These are phyloP conservation scores for Strongylocentrotus purpuratus DNA, from an alignment of 35 echinoderm and acorn worm genomes.

Conservation along the genomic window DNA sequence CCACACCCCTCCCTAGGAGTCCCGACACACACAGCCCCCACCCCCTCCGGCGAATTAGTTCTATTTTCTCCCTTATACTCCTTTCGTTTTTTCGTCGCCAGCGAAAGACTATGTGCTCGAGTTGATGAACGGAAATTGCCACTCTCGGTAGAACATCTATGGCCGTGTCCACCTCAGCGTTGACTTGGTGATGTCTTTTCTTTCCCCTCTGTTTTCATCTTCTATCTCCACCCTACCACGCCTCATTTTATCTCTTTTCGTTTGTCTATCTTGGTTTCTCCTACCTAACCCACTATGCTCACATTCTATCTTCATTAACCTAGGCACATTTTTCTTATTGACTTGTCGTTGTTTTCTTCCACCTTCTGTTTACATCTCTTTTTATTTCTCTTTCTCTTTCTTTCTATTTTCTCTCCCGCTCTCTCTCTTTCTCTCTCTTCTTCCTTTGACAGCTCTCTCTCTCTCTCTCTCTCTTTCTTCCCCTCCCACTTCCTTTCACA, in stretches of 20 bases:
- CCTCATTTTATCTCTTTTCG: background rate
- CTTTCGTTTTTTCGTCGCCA: background rate
- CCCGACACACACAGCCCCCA: background rate
- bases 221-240: background rate
- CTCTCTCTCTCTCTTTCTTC: background rate
- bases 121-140: constrained; percentile 10
- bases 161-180: background rate
- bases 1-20: background rate
- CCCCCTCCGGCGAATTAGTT: background rate
- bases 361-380: too few species aligned
- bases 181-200: background rate
- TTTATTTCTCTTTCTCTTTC: too few species aligned
- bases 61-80: background rate
- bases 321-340: too few species aligned
- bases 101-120: background rate
- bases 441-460: too few species aligned
- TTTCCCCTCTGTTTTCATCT: background rate
- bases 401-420: too few species aligned
- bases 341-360: too few species aligned
- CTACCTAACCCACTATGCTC: too few species aligned
- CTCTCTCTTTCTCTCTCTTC: too few species aligned
- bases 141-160: background rate
- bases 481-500: too few species aligned
- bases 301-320: too few species aligned
- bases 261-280: background rate